A percentile compares a stretch with the other conserved stretches of the same genome.
Evolutionary conservation across 2,888 invertebrate species (phyloP).

Genomic region (Panopea generosa): DNA sequence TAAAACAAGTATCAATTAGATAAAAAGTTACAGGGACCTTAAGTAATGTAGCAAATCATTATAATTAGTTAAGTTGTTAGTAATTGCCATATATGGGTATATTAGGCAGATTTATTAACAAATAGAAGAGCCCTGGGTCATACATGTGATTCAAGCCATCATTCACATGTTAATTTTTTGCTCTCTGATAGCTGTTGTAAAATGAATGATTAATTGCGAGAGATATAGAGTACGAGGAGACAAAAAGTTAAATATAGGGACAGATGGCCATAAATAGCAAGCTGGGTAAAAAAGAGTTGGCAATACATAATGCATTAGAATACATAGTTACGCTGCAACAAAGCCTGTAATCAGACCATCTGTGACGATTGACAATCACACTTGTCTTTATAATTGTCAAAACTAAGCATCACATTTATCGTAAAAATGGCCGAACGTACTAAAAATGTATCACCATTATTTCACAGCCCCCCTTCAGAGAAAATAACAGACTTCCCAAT

Average conservation of each 20-base stretch:
- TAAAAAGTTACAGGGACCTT: no score
- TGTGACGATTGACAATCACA: conserved; percentile 32
- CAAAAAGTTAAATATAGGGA: conserved; percentile 51
- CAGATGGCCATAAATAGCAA: conserved; percentile 52
- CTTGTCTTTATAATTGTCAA: conserved; percentile 21
- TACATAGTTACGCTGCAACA: conserved; percentile 45
- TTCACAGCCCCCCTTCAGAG: conserved; percentile 43
- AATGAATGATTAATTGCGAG: conserved; percentile 20
- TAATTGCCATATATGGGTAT: no score
- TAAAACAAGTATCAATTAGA: no score
- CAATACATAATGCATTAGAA: conserved; percentile 56
- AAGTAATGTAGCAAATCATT: no score
- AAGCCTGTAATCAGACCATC: conserved; percentile 43
- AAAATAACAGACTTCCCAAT: conserved; percentile 46
- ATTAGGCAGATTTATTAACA: no score
- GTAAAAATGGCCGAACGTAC: conserved; percentile 22
- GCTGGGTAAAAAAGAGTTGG: conserved; percentile 30
- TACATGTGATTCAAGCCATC: not conserved
- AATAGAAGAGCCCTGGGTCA: no score
- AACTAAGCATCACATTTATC: conserved; percentile 19
- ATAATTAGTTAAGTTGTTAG: no score
- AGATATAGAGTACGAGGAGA: conserved; percentile 17
- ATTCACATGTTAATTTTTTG: conserved; percentile 43
- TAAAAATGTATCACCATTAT: conserved; percentile 40
- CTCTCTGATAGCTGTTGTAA: not conserved